phyloP scores from a whole-genome alignment of 2,797 vertebrate genomes.

The Percopsis omiscomaycus region DNA sequence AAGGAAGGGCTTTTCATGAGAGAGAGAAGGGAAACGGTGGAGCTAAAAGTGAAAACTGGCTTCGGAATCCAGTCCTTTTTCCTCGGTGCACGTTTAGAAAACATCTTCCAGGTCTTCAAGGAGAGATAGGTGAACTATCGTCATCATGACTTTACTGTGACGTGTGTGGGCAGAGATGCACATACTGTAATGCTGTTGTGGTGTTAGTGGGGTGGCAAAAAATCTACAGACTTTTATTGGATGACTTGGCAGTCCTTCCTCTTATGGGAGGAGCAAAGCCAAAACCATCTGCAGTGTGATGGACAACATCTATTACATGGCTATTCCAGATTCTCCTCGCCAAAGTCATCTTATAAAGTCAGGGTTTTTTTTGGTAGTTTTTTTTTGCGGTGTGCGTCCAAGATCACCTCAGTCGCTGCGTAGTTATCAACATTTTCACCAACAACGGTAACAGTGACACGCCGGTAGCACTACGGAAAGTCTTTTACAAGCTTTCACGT shows the following conservation, averaged over 20 bases:
- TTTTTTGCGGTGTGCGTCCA: neutral
- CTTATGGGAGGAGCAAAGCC: too few relatives aligned
- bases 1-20: conserved; percentile 36
- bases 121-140: too few relatives aligned
- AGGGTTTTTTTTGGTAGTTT: neutral
- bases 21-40: conserved; percentile 13
- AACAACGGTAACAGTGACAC: conserved; percentile 33
- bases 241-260: too few relatives aligned
- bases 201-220: too few relatives aligned
- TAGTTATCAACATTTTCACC: neutral
- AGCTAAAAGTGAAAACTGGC: conserved; percentile 16
- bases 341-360: neutral
- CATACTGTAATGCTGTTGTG: too few relatives aligned
- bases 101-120: neutral
- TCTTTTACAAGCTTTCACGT: conserved; percentile 37
- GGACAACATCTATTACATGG: too few relatives aligned
- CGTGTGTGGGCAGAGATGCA: too few relatives aligned
- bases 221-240: too few relatives aligned
- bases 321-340: too few relatives aligned
- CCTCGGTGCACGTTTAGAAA: neutral
- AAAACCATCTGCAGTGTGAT: too few relatives aligned
- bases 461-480: conserved; percentile 16
- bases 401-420: neutral
- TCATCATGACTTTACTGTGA: too few relatives aligned
- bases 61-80: too few relatives aligned